A percentile compares a stretch with the other conserved stretches of the same genome.
These are phyloP conservation scores for Hypotaenidia okinawae DNA, from an alignment of 2,797 vertebrate species.

Conservation along the genomic window DNA sequence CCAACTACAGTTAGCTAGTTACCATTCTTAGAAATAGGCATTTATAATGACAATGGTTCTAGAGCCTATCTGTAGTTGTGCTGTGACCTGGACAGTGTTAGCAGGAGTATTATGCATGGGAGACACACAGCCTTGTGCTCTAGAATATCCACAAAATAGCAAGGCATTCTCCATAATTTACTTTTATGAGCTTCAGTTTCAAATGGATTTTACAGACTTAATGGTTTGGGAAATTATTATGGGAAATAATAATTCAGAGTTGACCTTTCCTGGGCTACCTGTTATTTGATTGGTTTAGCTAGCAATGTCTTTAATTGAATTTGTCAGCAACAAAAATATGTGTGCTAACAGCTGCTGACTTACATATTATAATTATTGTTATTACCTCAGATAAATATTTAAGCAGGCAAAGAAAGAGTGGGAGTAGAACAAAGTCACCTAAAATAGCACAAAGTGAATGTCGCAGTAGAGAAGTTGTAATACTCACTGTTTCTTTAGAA, in stretches of 20 bases:
- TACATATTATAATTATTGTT: constrained; percentile 68
- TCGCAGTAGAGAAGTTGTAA: not conserved
- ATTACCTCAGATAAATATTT: constrained; percentile 69
- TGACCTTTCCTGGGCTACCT: constrained; percentile 70
- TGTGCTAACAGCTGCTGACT: constrained; percentile 57
- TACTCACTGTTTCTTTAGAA: not conserved
- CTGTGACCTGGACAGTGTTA: not conserved
- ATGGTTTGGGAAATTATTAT: constrained; percentile 76
- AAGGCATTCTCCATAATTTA: constrained; percentile 65
- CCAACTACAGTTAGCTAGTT: not conserved
- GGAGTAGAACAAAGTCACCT: constrained; percentile 41
- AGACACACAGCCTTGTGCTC: not conserved
- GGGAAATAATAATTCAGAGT: constrained; percentile 66
- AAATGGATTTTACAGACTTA: constrained; percentile 70
- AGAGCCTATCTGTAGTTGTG: not conserved
- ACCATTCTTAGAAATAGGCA: not conserved
- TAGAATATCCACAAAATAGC: constrained; percentile 12
- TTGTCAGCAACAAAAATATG: constrained; percentile 71
- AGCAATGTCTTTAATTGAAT: constrained; percentile 67
- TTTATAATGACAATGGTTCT: not conserved
- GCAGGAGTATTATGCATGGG: not conserved
- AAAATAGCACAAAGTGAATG: not conserved
- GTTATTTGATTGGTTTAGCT: constrained; percentile 60
- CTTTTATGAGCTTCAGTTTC: constrained; percentile 64
- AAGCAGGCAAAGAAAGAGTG: constrained; percentile 25